phyloP scores from a whole-genome alignment of 1,140 invertebrate genomes.

The Thrips palmi region DNA sequence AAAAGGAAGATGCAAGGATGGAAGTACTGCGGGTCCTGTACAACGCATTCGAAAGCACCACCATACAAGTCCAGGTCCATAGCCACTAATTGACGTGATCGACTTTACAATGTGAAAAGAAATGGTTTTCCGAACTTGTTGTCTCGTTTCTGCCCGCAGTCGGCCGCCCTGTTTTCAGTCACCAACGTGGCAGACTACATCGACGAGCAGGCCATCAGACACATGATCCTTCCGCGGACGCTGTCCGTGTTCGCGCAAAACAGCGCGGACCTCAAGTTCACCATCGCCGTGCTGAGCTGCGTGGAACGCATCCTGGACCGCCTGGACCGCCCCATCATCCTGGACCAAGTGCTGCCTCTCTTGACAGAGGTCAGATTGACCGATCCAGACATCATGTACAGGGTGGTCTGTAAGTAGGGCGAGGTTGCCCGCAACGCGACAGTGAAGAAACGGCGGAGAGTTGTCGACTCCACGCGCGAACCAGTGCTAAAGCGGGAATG shows the following conservation, averaged over 20 bases:
- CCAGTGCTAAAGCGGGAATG: background rate
- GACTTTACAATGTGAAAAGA: no score
- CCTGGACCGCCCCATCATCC: constrained; percentile 70
- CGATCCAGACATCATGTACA: constrained; percentile 61
- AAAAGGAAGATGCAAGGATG: constrained; percentile 52
- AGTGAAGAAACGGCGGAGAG: background rate
- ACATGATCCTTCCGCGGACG: constrained; percentile 70
- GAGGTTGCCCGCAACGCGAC: background rate
- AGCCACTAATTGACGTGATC: background rate
- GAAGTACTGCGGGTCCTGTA: constrained; percentile 81
- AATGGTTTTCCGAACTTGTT: background rate
- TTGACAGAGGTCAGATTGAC: constrained; percentile 71
- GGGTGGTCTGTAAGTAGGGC: constrained; percentile 61
- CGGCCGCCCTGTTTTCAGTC: constrained; percentile 75
- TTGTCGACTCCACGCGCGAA: background rate
- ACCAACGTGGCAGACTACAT: constrained; percentile 70
- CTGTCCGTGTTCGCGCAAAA: constrained; percentile 78
- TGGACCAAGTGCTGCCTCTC: constrained; percentile 82
- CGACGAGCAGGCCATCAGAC: constrained; percentile 62
- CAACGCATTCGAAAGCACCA: constrained; percentile 73
- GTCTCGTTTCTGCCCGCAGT: constrained; percentile 30
- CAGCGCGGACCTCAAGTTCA: constrained; percentile 52
- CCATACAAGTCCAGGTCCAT: constrained; percentile 79
- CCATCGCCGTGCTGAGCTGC: constrained; percentile 55
- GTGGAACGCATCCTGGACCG: constrained; percentile 62